Conservation (phyloP, 2,113 vertebrate species). For the Ailurus styani region DNA sequence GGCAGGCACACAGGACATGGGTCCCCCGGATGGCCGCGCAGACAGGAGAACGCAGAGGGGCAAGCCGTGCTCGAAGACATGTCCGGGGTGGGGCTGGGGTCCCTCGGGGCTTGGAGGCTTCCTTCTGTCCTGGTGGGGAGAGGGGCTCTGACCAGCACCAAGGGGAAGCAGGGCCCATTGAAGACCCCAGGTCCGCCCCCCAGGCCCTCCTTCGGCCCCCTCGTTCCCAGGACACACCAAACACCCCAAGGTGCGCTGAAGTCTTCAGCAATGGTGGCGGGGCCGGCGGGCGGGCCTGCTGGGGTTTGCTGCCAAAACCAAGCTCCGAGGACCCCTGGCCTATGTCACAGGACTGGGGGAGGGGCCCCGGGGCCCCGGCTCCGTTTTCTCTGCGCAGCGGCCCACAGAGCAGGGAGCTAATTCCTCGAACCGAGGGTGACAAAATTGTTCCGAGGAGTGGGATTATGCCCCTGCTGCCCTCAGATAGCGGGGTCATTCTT, state of each 20-base stretch:
- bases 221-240: slow-evolving; percentile 3
- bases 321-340: neutral
- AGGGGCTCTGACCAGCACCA: neutral
- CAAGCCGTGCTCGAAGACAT: no score
- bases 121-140: neutral
- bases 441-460: accelerated
- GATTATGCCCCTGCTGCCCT: accelerated
- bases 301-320: slow-evolving; percentile 12
- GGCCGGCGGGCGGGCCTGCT: neutral
- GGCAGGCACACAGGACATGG: no score
- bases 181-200: neutral
- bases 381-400: accelerated
- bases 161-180: neutral
- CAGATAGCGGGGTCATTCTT: accelerated
- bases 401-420: accelerated
- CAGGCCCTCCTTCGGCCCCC: no score
- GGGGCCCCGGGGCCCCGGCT: neutral
- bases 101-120: neutral
- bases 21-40: no score
- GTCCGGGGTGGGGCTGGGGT: neutral
- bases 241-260: slow-evolving; percentile 19
- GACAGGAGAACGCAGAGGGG: no score
- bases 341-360: neutral
- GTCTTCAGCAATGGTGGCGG: no score
- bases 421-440: neutral